A percentile compares a stretch with the other conserved stretches of the same genome.
phyloP scores from a whole-genome alignment of 2,113 vertebrate genomes.

The Sciurus niger region DNA sequence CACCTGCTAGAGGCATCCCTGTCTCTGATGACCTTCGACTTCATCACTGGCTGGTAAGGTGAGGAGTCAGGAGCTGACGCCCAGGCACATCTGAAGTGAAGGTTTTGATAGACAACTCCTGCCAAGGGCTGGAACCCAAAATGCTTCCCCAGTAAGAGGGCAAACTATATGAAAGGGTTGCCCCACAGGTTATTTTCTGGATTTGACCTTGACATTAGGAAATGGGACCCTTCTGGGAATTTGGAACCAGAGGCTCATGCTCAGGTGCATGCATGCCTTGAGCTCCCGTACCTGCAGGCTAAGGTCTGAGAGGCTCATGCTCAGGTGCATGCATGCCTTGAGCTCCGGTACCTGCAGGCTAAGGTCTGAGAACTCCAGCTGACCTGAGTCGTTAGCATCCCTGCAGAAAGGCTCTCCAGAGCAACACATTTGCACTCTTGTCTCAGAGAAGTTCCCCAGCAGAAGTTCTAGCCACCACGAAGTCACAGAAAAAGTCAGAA shows the following conservation, averaged over 20 bases:
- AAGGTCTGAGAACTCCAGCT: background rate
- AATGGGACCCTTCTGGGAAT: background rate
- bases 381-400: background rate
- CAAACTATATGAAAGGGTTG: background rate
- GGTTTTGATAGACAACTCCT: background rate
- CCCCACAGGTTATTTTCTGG: background rate
- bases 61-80: background rate
- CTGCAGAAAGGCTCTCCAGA: background rate
- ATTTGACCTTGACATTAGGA: background rate
- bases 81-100: background rate
- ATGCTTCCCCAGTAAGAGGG: background rate
- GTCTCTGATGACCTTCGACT: background rate
- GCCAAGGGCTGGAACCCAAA: background rate
- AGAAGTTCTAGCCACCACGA: background rate
- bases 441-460: background rate
- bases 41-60: background rate
- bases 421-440: too few species aligned
- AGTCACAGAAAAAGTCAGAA: background rate
- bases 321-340: background rate
- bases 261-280: background rate
- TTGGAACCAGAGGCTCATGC: background rate
- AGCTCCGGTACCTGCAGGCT: background rate
- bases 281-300: background rate
- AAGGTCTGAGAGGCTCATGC: background rate
- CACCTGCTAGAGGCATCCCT: accelerated